Base-by-base conservation (phyloP, 2,113 vertebrate genomes). In the Symphodus melops region DNA sequence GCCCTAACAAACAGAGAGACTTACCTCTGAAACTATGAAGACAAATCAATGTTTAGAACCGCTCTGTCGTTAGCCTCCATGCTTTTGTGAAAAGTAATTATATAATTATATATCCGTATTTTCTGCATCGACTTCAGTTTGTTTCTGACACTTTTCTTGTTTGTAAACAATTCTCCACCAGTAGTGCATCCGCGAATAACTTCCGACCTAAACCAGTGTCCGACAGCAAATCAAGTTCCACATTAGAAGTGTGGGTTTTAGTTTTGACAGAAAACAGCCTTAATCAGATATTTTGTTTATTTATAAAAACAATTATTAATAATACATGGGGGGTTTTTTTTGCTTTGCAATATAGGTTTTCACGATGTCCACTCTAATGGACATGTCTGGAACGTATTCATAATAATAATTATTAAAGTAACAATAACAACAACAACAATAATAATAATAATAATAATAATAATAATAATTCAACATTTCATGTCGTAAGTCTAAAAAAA, bases 101-200 rank as follows among this genome's bases (percentile, higher is more conserved):
- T 11, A n/a, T 9, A 21, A 0, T 13, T 3, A 44, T 14, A 57
- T 33, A 37, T 9, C 16, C 10, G 21, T 1, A 2, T 53, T 37
- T 42, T 6, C 19, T 0, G 7, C 7, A 17, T 33, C 1, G 6
- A 17, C 64, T 68, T 79, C 20, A 3, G n/a, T 60, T 72, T 64
- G 0, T 23, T 76, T 51, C 23, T 23, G 23, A 72, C 59, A 78
- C 14, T 64, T 62, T 20, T 49, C 11, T 28, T 89, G 76, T 91
- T 88, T 91, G 82, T 88, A 90, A 91, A 92, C 90, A 92, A 82
- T 20, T 64, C 21, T 56, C 63, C 76, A 55, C 71, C 9, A 9
- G 68, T 28, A 65, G 88, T 89, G 77, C 86, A 53, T 63, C 81
- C 4, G 14, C 13, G 36, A 87, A 92, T 41, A 53, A 39, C 33